A percentile compares a stretch with the other conserved stretches of the same genome.
These are phyloP conservation scores for Sarcophaga subvicina DNA, from an alignment of 2,888 invertebrate species.

Conservation along the genomic window DNA sequence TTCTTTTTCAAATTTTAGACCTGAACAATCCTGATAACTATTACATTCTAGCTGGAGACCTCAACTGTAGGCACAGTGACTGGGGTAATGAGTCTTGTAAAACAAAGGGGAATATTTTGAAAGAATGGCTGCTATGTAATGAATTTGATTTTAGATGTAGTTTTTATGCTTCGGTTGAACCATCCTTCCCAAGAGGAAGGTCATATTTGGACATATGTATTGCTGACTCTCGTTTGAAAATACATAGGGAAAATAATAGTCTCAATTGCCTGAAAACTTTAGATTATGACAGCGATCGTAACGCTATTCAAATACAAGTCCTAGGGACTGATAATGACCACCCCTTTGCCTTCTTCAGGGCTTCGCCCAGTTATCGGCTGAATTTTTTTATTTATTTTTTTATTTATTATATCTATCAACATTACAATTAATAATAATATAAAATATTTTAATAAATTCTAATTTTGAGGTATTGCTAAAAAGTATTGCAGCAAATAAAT, in stretches of 20 bases:
- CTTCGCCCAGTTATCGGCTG: too few relatives aligned
- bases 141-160: neutral
- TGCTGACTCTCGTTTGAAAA: slow-evolving; percentile 2
- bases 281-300: slow-evolving; percentile 12
- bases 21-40: neutral
- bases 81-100: slow-evolving; percentile 4
- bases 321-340: neutral
- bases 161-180: neutral
- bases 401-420: too few relatives aligned
- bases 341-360: neutral
- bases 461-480: too few relatives aligned
- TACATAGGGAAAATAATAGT: slow-evolving; percentile 6
- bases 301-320: neutral
- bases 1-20: neutral
- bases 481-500: too few relatives aligned
- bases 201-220: too few relatives aligned
- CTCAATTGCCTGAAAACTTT: neutral
- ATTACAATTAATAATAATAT: too few relatives aligned
- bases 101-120: neutral
- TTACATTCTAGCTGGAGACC: neutral
- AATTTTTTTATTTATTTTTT: too few relatives aligned
- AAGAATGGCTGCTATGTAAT: too few relatives aligned
- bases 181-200: too few relatives aligned
- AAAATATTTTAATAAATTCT: too few relatives aligned
- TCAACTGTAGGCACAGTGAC: slow-evolving; percentile 8